Percentiles rank a stretch among this genome's conserved stretches.
These are phyloP conservation scores for Belonocnema kinseyi DNA, from an alignment of 1,140 invertebrate genomes.

Conservation along the genomic window DNA sequence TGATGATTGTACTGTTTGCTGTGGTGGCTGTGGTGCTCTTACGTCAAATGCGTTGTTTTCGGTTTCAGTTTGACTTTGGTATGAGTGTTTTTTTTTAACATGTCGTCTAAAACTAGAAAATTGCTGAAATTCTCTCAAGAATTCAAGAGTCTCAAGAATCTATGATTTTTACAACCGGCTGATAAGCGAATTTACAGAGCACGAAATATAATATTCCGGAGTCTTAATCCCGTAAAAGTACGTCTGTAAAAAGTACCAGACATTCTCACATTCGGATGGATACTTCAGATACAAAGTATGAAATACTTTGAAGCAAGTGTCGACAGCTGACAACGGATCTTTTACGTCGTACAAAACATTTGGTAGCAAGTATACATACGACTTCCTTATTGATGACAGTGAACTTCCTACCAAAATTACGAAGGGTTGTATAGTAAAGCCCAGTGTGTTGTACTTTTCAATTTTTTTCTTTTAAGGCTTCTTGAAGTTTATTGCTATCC, in stretches of 20 bases:
- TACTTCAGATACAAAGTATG: slow-evolving; percentile 11
- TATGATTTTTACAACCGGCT: background rate
- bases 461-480: background rate
- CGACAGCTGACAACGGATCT: background rate
- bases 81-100: background rate
- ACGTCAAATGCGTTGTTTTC: background rate
- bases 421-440: slow-evolving; percentile 13
- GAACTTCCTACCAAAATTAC: slow-evolving; percentile 27
- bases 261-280: slow-evolving; percentile 25
- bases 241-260: slow-evolving; percentile 17
- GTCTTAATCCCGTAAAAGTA: slow-evolving; percentile 12
- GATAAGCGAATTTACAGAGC: background rate
- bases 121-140: background rate
- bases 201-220: background rate
- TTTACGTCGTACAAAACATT: background rate
- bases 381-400: background rate
- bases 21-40: background rate
- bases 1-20: no score
- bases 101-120: background rate
- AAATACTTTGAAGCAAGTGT: slow-evolving; percentile 26
- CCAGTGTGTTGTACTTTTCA: background rate
- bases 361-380: slow-evolving; percentile 24
- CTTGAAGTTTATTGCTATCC: background rate
- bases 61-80: background rate
- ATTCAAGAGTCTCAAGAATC: background rate